Evolutionary conservation across 2,888 invertebrate genomes (phyloP).

Genomic region (Cheilosia pagana): DNA sequence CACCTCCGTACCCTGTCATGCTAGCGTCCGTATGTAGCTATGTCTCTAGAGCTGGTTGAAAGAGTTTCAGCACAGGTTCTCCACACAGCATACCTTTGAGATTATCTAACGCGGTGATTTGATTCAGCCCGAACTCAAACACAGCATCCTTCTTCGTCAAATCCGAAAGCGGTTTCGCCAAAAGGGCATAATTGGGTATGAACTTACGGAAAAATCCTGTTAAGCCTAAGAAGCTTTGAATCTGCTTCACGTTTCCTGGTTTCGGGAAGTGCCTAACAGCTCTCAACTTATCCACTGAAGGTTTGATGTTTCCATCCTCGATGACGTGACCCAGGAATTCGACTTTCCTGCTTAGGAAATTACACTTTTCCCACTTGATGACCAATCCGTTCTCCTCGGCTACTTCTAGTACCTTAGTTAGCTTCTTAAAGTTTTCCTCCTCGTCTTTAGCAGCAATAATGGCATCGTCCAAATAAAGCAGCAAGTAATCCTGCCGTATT

Average conservation of each 20-base stretch:
- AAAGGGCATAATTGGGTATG: background rate
- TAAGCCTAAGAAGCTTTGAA: background rate
- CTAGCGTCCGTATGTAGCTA: conserved; percentile 78
- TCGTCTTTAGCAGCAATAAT: conserved; percentile 68
- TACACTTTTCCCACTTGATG: too few relatives aligned
- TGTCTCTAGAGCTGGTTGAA: conserved; percentile 74
- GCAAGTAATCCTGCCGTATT: background rate
- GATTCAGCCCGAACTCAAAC: conserved; percentile 4
- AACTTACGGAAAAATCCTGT: conserved; percentile 10
- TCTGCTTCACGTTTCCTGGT: conserved; percentile 62
- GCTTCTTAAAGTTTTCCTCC: too few relatives aligned
- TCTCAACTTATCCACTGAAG: conserved; percentile 75
- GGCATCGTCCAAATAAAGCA: conserved; percentile 78
- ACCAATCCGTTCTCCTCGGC: too few relatives aligned
- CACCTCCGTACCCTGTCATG: conserved; percentile 76
- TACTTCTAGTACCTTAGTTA: too few relatives aligned
- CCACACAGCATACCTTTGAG: conserved; percentile 3
- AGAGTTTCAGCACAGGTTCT: conserved; percentile 76
- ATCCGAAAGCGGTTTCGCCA: conserved; percentile 2
- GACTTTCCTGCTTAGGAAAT: conserved; percentile 67
- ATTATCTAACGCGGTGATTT: background rate
- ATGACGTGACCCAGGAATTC: conserved; percentile 73
- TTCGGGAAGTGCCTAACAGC: conserved; percentile 76
- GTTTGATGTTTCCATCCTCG: conserved; percentile 67
- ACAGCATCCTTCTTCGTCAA: conserved; percentile 4